A percentile compares a stretch with the other conserved stretches of the same genome.
Conservation (phyloP, 1,140 invertebrate genomes). For the Leptonema lineaticorne region DNA sequence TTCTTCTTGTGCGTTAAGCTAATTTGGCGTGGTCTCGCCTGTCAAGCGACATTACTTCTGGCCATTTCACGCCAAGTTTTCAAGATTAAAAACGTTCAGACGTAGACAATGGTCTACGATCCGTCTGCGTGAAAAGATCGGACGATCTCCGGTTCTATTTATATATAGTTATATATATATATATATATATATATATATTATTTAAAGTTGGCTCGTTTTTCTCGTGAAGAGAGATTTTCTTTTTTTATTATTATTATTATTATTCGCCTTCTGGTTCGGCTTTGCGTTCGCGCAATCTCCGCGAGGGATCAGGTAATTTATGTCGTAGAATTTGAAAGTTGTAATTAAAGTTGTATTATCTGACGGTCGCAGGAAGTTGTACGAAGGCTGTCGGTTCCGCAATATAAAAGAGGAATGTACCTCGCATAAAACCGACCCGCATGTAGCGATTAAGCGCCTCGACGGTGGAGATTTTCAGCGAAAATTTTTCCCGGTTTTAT, state of each 20-base stretch:
- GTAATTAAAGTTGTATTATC: slow-evolving; percentile 42
- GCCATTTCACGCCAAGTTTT: slow-evolving; percentile 34
- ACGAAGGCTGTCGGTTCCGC: slow-evolving; percentile 25
- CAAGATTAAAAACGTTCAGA: slow-evolving; percentile 38
- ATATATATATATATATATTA: not conserved
- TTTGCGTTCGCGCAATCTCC: slow-evolving; percentile 24
- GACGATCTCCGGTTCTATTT: not conserved
- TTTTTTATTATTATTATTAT: too few relatives aligned
- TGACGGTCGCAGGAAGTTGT: slow-evolving; percentile 28
- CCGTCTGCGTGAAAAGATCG: not conserved
- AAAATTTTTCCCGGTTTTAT: too few relatives aligned
- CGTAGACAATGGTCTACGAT: slow-evolving; percentile 28
- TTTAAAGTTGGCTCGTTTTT: slow-evolving; percentile 13
- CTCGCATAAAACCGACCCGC: not conserved
- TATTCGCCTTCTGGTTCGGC: too few relatives aligned
- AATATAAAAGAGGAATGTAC: slow-evolving; percentile 18
- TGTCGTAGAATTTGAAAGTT: slow-evolving; percentile 42
- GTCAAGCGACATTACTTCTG: slow-evolving; percentile 38
- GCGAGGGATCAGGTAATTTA: slow-evolving; percentile 40
- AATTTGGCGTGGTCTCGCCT: slow-evolving; percentile 37
- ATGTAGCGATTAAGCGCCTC: slow-evolving; percentile 17
- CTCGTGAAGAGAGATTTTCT: too few relatives aligned
- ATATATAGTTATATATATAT: not conserved
- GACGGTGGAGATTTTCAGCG: not conserved
- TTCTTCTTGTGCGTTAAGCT: slow-evolving; percentile 33